Conservation (phyloP, 2,888 invertebrate species). For the Xestia xanthographa region DNA sequence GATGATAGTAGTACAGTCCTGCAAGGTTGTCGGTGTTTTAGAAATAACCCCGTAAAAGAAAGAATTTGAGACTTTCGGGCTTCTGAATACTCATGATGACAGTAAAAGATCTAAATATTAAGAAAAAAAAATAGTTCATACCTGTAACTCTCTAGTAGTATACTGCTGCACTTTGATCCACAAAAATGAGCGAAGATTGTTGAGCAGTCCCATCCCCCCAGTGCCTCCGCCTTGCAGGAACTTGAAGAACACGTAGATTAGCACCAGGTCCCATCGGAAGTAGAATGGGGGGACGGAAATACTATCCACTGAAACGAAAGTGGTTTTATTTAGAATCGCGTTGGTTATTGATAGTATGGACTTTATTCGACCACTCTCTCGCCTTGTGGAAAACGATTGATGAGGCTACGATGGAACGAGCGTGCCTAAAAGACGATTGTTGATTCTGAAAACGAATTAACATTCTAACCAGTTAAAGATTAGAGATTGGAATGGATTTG, state of each 20-base stretch:
- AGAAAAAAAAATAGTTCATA: conserved; percentile 70
- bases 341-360: neutral
- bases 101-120: neutral
- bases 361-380: neutral
- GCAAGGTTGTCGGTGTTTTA: too few relatives aligned
- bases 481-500: neutral
- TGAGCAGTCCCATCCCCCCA: conserved; percentile 97
- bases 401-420: neutral
- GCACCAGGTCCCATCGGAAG: conserved; percentile 97
- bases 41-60: too few relatives aligned
- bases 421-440: neutral
- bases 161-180: conserved; percentile 99
- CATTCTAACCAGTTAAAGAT: neutral
- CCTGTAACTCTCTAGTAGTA: conserved; percentile 97
- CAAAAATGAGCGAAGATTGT: conserved; percentile 96
- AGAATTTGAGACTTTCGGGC: neutral
- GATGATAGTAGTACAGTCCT: too few relatives aligned
- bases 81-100: neutral
- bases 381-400: neutral
- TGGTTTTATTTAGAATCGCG: neutral
- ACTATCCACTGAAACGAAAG: conserved; percentile 93
- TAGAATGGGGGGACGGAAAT: conserved; percentile 90
- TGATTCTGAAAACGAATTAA: neutral
- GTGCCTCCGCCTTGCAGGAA: conserved; percentile 99
- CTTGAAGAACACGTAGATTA: conserved; percentile 96